These are phyloP conservation scores for Calcarius ornatus DNA, from an alignment of 2,113 vertebrate species.

Conservation along the genomic window DNA sequence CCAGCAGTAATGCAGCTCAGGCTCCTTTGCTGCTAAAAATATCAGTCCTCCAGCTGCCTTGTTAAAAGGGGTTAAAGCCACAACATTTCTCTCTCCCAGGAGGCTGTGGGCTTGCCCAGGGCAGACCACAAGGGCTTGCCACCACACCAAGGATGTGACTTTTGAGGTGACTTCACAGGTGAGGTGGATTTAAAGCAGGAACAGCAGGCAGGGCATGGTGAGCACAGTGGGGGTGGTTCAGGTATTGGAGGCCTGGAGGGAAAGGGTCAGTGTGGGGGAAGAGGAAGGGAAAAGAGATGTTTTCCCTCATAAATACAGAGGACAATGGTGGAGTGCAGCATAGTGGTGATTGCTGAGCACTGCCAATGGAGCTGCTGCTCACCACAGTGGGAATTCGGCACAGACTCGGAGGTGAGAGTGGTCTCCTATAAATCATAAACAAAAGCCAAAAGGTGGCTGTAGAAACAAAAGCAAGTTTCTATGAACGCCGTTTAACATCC, in stretches of 20 bases:
- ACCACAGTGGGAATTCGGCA: rapidly evolving
- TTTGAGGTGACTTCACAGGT: not conserved
- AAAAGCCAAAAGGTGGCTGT: not conserved
- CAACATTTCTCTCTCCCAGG: not conserved
- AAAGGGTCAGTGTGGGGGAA: not conserved
- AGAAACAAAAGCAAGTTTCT: not conserved
- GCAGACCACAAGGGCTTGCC: rapidly evolving
- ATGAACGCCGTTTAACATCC: rapidly evolving
- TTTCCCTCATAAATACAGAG: not conserved
- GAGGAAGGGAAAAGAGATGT: not conserved
- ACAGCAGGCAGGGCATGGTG: not conserved
- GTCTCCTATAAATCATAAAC: not conserved
- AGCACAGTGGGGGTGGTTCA: rapidly evolving
- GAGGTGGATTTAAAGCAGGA: not conserved
- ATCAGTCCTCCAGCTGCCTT: not conserved
- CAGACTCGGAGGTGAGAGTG: not conserved
- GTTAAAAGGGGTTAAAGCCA: not conserved
- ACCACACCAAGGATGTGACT: not conserved
- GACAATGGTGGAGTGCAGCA: not conserved
- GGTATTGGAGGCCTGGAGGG: not conserved
- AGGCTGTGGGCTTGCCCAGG: not conserved
- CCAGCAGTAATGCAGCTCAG: not conserved
- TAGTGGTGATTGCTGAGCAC: not conserved
- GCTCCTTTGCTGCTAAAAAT: not conserved
- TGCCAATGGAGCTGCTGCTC: not conserved